phyloP scores from a whole-genome alignment of 2,113 vertebrate species.

The Xenopus laevis region DNA sequence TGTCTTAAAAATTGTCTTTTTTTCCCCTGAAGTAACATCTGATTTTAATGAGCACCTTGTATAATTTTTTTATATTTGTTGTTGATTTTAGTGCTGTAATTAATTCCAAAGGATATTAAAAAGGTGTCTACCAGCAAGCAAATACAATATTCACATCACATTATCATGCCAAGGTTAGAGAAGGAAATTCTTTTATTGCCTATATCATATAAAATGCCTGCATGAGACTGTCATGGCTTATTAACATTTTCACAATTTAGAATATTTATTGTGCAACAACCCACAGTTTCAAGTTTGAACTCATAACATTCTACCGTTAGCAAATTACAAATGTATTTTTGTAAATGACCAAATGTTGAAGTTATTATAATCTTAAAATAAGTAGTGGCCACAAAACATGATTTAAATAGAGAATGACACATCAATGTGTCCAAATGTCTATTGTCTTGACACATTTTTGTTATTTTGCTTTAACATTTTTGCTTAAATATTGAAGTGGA shows the following conservation, averaged over 20 bases:
- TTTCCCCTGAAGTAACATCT: neutral
- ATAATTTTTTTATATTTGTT: constrained; percentile 8
- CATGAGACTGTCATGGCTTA: constrained; percentile 52
- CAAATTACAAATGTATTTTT: constrained; percentile 41
- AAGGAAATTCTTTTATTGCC: constrained; percentile 38
- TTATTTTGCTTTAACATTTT: too few relatives aligned
- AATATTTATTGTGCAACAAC: constrained; percentile 67
- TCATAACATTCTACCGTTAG: constrained; percentile 54
- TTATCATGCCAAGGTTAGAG: constrained; percentile 48
- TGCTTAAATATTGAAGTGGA: too few relatives aligned
- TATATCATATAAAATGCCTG: constrained; percentile 43
- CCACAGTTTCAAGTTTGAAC: constrained; percentile 66
- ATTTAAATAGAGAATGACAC: too few relatives aligned
- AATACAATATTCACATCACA: constrained; percentile 54
- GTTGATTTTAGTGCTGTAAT: constrained; percentile 18
- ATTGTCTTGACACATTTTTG: too few relatives aligned
- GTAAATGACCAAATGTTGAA: constrained; percentile 12
- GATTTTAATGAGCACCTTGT: constrained; percentile 13
- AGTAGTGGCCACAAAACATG: neutral
- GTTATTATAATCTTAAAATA: constrained; percentile 18
- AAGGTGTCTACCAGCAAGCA: neutral
- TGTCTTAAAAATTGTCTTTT: constrained; percentile 1
- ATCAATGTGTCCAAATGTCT: too few relatives aligned
- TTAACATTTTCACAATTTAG: constrained; percentile 50
- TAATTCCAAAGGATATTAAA: constrained; percentile 23